phyloP scores from a whole-genome alignment of 2,888 invertebrate species.

The Sarcophaga variegata region DNA sequence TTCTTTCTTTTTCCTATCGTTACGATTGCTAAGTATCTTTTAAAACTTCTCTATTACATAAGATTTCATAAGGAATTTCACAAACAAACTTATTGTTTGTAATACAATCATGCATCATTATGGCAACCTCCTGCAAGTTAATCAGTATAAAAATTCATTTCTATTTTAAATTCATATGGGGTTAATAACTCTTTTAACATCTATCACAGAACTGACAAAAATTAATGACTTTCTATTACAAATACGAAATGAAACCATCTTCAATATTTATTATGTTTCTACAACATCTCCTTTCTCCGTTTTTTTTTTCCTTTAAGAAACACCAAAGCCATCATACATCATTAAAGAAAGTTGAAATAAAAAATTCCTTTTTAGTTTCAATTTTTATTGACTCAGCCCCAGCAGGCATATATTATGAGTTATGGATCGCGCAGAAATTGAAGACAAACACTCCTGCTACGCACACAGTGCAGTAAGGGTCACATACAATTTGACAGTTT shows the following conservation, averaged over 20 bases:
- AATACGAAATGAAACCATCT: not conserved
- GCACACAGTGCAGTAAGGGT: constrained; percentile 37
- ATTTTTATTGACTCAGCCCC: constrained; percentile 57
- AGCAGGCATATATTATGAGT: not conserved
- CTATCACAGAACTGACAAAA: constrained; percentile 45
- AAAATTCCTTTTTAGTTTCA: constrained; percentile 7
- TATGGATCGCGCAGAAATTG: constrained; percentile 28
- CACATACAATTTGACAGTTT: constrained; percentile 67
- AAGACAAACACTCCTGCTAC: constrained; percentile 35
- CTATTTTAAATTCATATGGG: constrained; percentile 59
- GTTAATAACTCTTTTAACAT: constrained; percentile 67
- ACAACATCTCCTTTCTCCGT: not conserved
- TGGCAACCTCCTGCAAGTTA: constrained; percentile 60
- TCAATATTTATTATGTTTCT: not conserved
- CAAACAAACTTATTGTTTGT: not conserved
- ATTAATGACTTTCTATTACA: constrained; percentile 46
- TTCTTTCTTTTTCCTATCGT: too few species aligned
- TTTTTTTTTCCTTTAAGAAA: constrained; percentile 34
- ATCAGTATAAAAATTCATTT: constrained; percentile 64
- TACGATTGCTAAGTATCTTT: too few species aligned
- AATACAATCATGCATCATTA: constrained; percentile 31
- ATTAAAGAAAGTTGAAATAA: constrained; percentile 22
- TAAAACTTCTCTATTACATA: too few species aligned
- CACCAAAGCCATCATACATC: constrained; percentile 48
- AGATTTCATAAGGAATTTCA: not conserved